Base-by-base conservation (phyloP, 2,797 vertebrate genomes). In the Chelidonichthys spinosus region DNA sequence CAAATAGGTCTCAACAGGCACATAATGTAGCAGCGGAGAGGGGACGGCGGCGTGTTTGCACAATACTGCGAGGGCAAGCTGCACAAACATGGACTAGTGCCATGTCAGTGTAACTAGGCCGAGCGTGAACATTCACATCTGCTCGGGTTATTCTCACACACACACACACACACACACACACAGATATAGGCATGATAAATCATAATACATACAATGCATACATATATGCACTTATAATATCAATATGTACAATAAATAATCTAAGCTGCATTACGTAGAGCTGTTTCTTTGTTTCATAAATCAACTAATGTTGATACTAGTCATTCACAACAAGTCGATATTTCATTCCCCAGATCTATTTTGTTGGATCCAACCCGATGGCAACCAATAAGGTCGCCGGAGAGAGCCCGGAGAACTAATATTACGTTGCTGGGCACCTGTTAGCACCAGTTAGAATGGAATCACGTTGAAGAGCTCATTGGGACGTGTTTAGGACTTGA, bases 31-130 rank as follows among this genome's bases (percentile, higher is more conserved):
- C 78, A 35, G 25, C 70, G 46, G 11, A 33, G 72, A 39, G 0
- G 36, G 39, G 70, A 33, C 14, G 70, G 62, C 50, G 66, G 61
- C 40, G 59, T 82, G 81, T 85, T 89, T 85, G 53, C 76, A 70
- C 76, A 72, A 67, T 63, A 7, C 43, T 40, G 72, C 74, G 69
- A 70, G 85, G 82, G 69, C 74, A 83, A 86, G 86, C 84, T 90
- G 81, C 77, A 85, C 80, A 89, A 89, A 91, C 87, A 89, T 7
- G 17, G 68, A 64, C 76, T 75, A 62, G 71, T 81, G 80, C 76
- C 80, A 77, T 84, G 76, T 88, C 77, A 49, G 81, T 52, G 64
- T 58, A 70, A 76, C 54, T 55, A 58, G 43, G n/a, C 64, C 47
- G 56, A 82, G 76, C 76, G 15, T 79, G 73, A 81, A 78, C 46